Evolutionary conservation across 2,797 vertebrate species (phyloP).

Genomic region (Halcyon leucocephala): DNA sequence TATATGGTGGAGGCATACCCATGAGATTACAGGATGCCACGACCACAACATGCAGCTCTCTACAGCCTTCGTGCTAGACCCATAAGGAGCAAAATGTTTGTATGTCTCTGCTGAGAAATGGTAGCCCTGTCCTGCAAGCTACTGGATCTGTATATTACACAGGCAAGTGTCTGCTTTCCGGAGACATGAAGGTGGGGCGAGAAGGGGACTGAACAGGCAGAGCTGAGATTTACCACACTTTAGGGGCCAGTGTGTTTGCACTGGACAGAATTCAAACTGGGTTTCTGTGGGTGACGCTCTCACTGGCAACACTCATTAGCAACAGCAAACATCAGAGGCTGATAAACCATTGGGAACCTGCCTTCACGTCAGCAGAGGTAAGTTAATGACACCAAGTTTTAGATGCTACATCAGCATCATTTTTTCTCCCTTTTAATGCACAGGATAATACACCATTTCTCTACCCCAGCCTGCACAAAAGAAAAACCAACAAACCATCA

Average conservation of each 20-base stretch:
- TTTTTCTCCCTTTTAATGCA: background rate
- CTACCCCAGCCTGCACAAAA: background rate
- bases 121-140: background rate
- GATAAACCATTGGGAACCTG: background rate
- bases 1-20: background rate
- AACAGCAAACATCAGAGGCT: background rate
- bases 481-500: background rate
- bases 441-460: background rate
- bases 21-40: background rate
- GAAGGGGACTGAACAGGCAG: background rate
- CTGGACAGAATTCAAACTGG: background rate
- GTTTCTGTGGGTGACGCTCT: background rate
- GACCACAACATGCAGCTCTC: background rate
- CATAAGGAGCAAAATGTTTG: background rate
- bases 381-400: background rate
- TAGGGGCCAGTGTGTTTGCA: background rate
- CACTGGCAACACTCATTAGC: background rate
- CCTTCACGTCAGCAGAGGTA: background rate
- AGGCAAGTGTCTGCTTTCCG: background rate
- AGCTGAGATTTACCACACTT: background rate
- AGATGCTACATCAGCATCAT: background rate
- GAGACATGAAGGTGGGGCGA: background rate
- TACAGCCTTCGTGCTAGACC: background rate
- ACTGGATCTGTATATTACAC: fast-evolving
- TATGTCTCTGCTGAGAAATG: background rate